Base-by-base conservation (phyloP, 1,140 invertebrate genomes). In the Sweltsa coloradensis region DNA sequence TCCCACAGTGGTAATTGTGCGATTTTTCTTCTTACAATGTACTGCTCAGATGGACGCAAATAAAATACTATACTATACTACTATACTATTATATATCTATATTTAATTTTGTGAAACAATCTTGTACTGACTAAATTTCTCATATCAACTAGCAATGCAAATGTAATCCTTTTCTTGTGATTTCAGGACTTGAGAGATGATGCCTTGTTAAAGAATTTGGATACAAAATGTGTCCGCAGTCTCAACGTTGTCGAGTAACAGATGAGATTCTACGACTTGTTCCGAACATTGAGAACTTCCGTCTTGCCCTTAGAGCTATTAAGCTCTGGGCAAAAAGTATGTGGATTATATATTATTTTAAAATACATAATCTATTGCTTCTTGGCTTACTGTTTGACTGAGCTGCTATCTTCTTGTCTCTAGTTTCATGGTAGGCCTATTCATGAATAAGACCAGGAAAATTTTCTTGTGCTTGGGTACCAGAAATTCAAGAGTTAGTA, bases 281-380 rank as follows among this genome's bases (percentile, higher is more conserved):
- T 55, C 95, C 97, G 24, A 89, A 97, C 62, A 87, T 89, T 55
- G 83, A 96, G 60, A 90, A 85, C 66, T 99, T 99, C 68, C 76
- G 91, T 50, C 71, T 97, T 40, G 88, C 95, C 4, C 68, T 99
- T 31, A 70, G 94, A 56, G 85, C 93, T 14, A 96, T 99, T 48
- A 99, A 99, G 69, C 69, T 99, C 34, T 99, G 96, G 96, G 96
- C 96, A 3, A 99, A 98, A 77, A 82, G 93, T 95, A 72, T 19
- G 45, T n/a, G n/a, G n/a, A n/a, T n/a, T n/a, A n/a, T n/a, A n/a
- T n/a, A n/a, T n/a, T n/a, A n/a, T n/a, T n/a, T n/a, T n/a, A n/a
- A n/a, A n/a, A n/a, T n/a, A n/a, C n/a, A n/a, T n/a, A n/a, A n/a
- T n/a, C n/a, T n/a, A n/a, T n/a, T n/a, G n/a, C n/a, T n/a, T n/a